Base-by-base conservation (phyloP, 1,140 invertebrate species). In the Trichogramma pretiosum region DNA sequence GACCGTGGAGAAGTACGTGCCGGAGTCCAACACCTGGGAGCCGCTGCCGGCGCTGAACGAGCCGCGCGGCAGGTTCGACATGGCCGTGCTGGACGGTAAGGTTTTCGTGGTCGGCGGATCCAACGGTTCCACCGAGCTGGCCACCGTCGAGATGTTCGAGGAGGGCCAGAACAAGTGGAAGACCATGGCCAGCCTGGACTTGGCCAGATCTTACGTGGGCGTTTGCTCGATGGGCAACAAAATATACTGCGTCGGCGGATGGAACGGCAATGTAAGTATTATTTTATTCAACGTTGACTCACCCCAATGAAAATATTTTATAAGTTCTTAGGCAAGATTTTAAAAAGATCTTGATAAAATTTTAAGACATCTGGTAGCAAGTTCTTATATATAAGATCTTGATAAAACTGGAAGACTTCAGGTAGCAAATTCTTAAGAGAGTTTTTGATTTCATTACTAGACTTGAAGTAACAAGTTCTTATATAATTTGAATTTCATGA, bases 201-300 rank as follows among this genome's bases (percentile, higher is more conserved):
- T 81, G 36, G 80, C 82, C 4, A 69, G 83, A 53, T 84, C 81
- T 52, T 81, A 85, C 70, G 77, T 78, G 38, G 86, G 84, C 39
- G 82, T 88, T 23, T 87, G 84, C 48, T 77, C 75, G 14, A 56
- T 87, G 26, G 75, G 82, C 55, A 77, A 70, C n/a, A 74, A 79
- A 48, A 73, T 89, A 42, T 89, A 84, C 70, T 84, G 84, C 60
- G 75, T 89, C 46, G 89, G 89, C 24, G 89, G 89, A 22, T 86
- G 83, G 79, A 83, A 81, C 56, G 87, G 84, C 23, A 83, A 89
- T 59, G 67, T 61, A 30, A n/a, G 40, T 46, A 30, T 35, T 30
- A 38, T 46, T 48, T 42, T 18, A 18, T 38, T 30, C n/a, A n/a
- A 9, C n/a, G n/a, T 30, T 30, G n/a, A 30, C 28, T 9, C n/a